These are phyloP conservation scores for Ophiothrix spiculata DNA, from an alignment of 35 echinoderm and acorn worm genomes.

Conservation along the genomic window DNA sequence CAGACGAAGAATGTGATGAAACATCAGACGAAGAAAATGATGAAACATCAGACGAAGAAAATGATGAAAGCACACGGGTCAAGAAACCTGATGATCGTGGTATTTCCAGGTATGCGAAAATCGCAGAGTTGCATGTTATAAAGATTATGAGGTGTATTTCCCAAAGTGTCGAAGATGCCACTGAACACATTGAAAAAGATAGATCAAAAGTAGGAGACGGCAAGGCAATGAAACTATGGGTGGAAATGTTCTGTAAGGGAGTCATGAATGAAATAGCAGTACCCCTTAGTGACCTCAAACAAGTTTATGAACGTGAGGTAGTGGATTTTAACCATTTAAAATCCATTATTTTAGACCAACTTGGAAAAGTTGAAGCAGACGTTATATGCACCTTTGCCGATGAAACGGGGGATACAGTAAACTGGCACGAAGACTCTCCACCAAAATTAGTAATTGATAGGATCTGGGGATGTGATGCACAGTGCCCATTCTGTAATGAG, in stretches of 20 bases:
- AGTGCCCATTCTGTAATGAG: not conserved
- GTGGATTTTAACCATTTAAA: not conserved
- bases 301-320: not conserved
- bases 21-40: too few species aligned
- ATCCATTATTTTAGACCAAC: not conserved
- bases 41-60: too few species aligned
- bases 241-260: not conserved
- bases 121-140: not conserved
- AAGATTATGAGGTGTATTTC: not conserved
- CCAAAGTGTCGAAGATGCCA: conserved; percentile 8
- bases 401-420: not conserved
- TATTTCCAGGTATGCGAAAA: conserved; percentile 3
- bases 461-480: not conserved
- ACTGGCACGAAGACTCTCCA: not conserved
- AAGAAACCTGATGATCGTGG: not conserved
- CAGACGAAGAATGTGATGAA: too few species aligned
- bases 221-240: not conserved
- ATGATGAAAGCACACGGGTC: not conserved
- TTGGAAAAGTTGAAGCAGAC: not conserved
- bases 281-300: conserved; percentile 6
- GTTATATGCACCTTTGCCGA: not conserved
- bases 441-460: not conserved
- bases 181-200: not conserved
- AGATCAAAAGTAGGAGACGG: too few species aligned
- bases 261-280: conserved; percentile 24